Conservation (phyloP, 2,888 invertebrate genomes). For the Globia sparganii region DNA sequence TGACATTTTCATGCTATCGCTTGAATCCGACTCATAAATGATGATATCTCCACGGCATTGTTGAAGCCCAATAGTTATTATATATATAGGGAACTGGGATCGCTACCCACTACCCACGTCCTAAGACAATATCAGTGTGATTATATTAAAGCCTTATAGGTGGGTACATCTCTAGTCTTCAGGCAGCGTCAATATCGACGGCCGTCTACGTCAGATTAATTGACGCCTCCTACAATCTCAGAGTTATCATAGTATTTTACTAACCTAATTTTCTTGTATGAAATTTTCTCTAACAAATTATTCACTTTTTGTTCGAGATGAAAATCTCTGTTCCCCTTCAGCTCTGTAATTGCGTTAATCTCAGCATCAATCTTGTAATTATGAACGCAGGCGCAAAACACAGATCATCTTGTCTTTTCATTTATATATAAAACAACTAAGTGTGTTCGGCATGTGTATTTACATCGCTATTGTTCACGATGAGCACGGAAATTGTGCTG, state of each 20-base stretch:
- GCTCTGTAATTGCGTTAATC: conserved; percentile 75
- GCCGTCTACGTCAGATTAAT: conserved; percentile 44
- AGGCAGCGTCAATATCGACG: conserved; percentile 26
- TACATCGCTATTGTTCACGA: conserved; percentile 50
- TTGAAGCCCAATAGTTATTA: conserved; percentile 27
- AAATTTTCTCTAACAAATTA: conserved; percentile 68
- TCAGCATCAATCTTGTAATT: conserved; percentile 76
- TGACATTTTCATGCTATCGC: conserved; percentile 35
- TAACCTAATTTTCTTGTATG: conserved; percentile 54
- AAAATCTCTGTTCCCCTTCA: conserved; percentile 68
- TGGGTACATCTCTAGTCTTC: conserved; percentile 6
- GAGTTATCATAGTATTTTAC: conserved; percentile 39
- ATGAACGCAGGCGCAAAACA: conserved; percentile 64
- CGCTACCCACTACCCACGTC: conserved; percentile 12
- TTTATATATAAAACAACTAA: conserved; percentile 57
- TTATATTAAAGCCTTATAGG: conserved; percentile 31
- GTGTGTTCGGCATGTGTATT: conserved; percentile 45
- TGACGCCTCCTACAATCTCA: conserved; percentile 32
- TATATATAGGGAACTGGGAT: conserved; percentile 22
- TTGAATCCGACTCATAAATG: conserved; percentile 13
- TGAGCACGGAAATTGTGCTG: conserved; percentile 45
- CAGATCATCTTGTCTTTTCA: conserved; percentile 44
- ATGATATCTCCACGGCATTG: conserved; percentile 3
- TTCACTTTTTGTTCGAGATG: conserved; percentile 67
- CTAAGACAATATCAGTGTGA: conserved; percentile 32